Percentiles rank a stretch among this genome's conserved stretches.
These are phyloP conservation scores for Pyrrhura leucotis DNA, from an alignment of 2,797 vertebrate genomes.

Conservation along the genomic window DNA sequence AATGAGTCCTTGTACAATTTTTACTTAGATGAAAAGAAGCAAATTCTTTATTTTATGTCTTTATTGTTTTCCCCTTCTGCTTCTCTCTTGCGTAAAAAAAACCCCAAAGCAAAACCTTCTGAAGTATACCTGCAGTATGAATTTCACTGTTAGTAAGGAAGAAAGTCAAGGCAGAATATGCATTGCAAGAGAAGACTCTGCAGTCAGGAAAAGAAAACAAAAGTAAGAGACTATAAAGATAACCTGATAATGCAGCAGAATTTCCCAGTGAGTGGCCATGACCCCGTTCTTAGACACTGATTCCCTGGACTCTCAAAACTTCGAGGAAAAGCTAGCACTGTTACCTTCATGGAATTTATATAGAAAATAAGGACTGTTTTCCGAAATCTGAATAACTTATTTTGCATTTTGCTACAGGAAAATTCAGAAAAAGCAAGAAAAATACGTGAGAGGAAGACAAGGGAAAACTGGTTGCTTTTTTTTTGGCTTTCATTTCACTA, in stretches of 20 bases:
- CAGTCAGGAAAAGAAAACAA: neutral
- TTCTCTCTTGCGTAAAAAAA: neutral
- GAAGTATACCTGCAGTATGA: neutral
- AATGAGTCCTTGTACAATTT: constrained; percentile 5
- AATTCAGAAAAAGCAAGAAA: constrained; percentile 13
- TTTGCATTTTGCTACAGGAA: neutral
- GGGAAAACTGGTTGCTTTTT: neutral
- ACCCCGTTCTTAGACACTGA: neutral
- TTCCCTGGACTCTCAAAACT: neutral
- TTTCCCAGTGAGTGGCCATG: neutral
- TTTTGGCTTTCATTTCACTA: neutral
- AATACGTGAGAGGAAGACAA: neutral
- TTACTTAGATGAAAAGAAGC: constrained; percentile 9
- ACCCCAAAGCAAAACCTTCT: neutral
- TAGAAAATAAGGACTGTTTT: neutral
- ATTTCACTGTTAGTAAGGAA: neutral
- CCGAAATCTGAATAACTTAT: neutral
- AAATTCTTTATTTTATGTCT: constrained; percentile 22
- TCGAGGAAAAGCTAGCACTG: neutral
- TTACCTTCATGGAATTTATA: neutral
- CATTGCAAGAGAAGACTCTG: neutral
- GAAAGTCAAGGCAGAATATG: neutral
- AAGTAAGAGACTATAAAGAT: neutral
- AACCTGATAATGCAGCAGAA: neutral
- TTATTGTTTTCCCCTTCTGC: constrained; percentile 13